Evolutionary conservation across 2,888 invertebrate species (phyloP).

Genomic region (Agonopterix subpropinquella): DNA sequence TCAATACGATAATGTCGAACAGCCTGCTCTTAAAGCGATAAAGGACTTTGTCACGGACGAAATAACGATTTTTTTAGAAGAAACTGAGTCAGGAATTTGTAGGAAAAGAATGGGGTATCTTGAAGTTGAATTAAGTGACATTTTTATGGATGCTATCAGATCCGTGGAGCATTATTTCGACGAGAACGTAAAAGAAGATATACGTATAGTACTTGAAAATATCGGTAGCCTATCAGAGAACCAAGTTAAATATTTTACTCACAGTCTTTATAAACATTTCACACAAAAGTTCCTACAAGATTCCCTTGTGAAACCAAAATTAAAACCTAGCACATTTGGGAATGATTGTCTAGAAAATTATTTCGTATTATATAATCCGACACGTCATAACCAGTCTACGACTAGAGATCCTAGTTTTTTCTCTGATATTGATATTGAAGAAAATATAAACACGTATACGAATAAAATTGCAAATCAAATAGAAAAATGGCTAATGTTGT

Average conservation of each 20-base stretch:
- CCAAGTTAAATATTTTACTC: conserved; percentile 9
- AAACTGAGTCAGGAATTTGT: not conserved
- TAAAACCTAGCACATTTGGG: too few species aligned
- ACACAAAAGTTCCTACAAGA: not conserved
- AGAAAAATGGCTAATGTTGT: conserved; percentile 10
- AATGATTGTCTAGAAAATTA: too few species aligned
- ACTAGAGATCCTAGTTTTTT: too few species aligned
- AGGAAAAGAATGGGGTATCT: not conserved
- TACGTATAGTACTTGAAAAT: conserved; percentile 1
- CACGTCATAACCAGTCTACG: too few species aligned
- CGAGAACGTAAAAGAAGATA: conserved; percentile 1
- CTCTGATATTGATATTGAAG: not conserved
- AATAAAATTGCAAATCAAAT: not conserved
- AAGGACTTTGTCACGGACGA: conserved; percentile 2
- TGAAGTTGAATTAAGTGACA: conserved; percentile 1
- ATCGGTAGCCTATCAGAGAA: conserved; percentile 7
- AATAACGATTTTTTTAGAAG: not conserved
- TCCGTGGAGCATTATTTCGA: not conserved
- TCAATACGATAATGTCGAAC: not conserved
- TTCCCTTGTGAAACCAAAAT: too few species aligned
- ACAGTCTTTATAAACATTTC: not conserved
- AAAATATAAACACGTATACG: not conserved
- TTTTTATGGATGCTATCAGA: conserved; percentile 1
- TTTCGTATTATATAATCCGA: too few species aligned
- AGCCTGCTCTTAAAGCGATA: not conserved